Conservation (phyloP, 2,888 invertebrate genomes). For the Synanthedon andrenaeformis region DNA sequence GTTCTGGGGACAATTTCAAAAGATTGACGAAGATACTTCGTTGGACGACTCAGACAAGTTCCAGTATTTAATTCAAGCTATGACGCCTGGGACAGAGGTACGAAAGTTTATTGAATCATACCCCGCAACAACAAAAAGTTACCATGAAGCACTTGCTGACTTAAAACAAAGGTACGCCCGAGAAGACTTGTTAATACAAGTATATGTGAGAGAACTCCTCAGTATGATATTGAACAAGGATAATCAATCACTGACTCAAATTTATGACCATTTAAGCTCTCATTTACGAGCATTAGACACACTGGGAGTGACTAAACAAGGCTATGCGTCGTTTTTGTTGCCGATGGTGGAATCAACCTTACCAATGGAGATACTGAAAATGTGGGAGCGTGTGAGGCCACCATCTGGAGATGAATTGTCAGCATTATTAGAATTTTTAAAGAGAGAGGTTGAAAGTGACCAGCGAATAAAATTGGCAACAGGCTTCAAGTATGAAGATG, state of each 20-base stretch:
- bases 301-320: not conserved
- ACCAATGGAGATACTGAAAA: not conserved
- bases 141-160: not conserved
- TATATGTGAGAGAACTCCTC: not conserved
- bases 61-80: not conserved
- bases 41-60: not conserved
- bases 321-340: not conserved
- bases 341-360: not conserved
- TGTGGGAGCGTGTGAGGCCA: not conserved
- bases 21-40: not conserved
- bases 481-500: too few species aligned
- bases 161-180: not conserved
- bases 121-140: not conserved
- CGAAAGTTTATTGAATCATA: not conserved
- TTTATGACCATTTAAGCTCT: not conserved
- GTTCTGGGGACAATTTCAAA: not conserved
- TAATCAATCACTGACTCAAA: not conserved
- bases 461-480: not conserved
- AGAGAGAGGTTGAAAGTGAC: not conserved
- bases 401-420: not conserved
- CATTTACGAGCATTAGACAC: not conserved
- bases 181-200: not conserved
- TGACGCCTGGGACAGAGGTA: not conserved
- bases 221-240: not conserved
- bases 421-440: not conserved